phyloP scores from a whole-genome alignment of 64 coral and sea anemone species.

The Montipora cactus region DNA sequence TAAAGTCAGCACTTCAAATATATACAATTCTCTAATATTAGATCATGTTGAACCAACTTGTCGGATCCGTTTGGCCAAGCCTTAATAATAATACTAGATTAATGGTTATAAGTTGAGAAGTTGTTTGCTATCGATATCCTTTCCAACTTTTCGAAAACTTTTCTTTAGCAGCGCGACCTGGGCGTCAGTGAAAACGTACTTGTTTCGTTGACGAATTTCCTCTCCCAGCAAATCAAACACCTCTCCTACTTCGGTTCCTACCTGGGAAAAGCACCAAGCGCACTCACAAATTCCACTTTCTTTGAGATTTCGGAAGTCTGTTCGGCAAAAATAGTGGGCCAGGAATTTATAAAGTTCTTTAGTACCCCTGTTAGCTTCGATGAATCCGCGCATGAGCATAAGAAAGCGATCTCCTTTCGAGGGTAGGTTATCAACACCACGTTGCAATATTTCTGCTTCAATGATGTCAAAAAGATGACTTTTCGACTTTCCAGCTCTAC shows the following conservation, averaged over 20 bases:
- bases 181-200: not conserved
- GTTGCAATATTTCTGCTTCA: slow-evolving; percentile 19
- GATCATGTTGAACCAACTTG: too few relatives aligned
- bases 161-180: not conserved
- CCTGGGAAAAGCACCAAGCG: slow-evolving; percentile 8
- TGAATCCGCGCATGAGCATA: slow-evolving; percentile 32
- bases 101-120: slow-evolving; percentile 5
- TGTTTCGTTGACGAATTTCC: slow-evolving; percentile 32
- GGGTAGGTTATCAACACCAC: not conserved
- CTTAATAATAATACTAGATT: not conserved
- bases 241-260: not conserved
- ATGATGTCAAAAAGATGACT: slow-evolving; percentile 30
- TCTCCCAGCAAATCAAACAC: slow-evolving; percentile 14
- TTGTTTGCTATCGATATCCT: not conserved
- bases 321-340: not conserved
- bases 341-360: not conserved
- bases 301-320: not conserved
- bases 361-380: slow-evolving; percentile 32
- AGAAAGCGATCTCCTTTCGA: not conserved
- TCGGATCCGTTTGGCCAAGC: too few relatives aligned
- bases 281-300: slow-evolving; percentile 15
- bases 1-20: too few relatives aligned
- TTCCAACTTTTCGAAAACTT: slow-evolving; percentile 21
- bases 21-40: too few relatives aligned
- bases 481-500: not conserved